A percentile compares a stretch with the other conserved stretches of the same genome.
phyloP scores from a whole-genome alignment of 2,888 invertebrate species.

The Venustoraphidia nigricollis region DNA sequence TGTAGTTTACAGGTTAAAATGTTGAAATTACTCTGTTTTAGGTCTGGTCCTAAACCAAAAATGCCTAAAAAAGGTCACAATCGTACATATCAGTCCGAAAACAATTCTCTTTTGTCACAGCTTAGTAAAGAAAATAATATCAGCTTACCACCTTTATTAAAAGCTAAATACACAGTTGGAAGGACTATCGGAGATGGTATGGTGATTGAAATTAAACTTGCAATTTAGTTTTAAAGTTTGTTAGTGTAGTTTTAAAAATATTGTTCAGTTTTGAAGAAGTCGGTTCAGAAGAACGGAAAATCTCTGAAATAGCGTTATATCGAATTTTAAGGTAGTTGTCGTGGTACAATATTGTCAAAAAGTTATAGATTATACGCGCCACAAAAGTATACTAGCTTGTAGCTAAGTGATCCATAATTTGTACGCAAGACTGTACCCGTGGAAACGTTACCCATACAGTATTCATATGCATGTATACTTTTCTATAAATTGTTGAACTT shows the following conservation, averaged over 20 bases:
- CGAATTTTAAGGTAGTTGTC: background rate
- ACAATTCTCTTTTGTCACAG: constrained; percentile 28
- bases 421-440: no score
- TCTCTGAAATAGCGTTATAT: constrained; percentile 1
- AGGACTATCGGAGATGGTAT: constrained; percentile 55
- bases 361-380: no score
- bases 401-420: no score
- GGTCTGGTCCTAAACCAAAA: constrained; percentile 59
- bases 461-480: no score
- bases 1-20: constrained; percentile 2
- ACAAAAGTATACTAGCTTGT: no score
- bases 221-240: background rate
- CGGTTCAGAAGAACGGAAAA: no score
- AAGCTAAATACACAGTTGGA: constrained; percentile 60
- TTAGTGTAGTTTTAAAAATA: background rate
- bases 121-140: constrained; percentile 28
- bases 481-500: no score
- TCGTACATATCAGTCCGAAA: constrained; percentile 28
- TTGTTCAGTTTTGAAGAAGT: background rate
- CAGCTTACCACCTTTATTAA: constrained; percentile 41
- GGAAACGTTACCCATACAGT: no score
- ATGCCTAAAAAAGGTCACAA: constrained; percentile 62
- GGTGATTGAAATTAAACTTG: background rate
- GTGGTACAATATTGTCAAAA: no score
- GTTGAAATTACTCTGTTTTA: constrained; percentile 15